Percentiles rank a stretch among this genome's conserved stretches.
Evolutionary conservation across 2,888 invertebrate species (phyloP).

Genomic region (Ornithoptera priamus): DNA sequence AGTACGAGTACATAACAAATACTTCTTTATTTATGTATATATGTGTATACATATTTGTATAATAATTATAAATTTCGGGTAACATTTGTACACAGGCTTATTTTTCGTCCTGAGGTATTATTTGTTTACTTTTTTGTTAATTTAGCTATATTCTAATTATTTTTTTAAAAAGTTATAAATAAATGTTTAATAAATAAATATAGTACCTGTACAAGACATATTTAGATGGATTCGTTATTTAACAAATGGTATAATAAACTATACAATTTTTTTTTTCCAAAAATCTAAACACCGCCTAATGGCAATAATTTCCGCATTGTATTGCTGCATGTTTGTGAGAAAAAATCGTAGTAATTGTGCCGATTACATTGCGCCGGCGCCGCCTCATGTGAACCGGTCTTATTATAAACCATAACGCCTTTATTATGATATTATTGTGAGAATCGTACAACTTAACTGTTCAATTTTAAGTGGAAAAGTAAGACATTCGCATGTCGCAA

Average conservation of each 20-base stretch:
- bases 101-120: no score
- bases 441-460: constrained; percentile 46
- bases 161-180: no score
- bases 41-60: no score
- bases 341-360: constrained; percentile 63
- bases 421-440: constrained; percentile 48
- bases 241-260: constrained; percentile 36
- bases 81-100: no score
- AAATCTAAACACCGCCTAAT: constrained; percentile 40
- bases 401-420: constrained; percentile 44
- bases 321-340: constrained; percentile 54
- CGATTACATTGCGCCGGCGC: constrained; percentile 47
- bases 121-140: no score
- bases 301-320: constrained; percentile 55
- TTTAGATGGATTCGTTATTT: background rate
- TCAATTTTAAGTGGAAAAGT: constrained; percentile 37
- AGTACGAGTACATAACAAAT: no score
- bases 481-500: constrained; percentile 13
- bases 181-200: background rate
- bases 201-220: background rate
- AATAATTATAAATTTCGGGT: no score
- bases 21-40: no score
- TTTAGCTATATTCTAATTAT: no score
- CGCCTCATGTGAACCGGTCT: constrained; percentile 57
- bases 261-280: constrained; percentile 18